phyloP scores from a whole-genome alignment of 35 echinoderm and acorn worm genomes.

The Chiridota heheva region DNA sequence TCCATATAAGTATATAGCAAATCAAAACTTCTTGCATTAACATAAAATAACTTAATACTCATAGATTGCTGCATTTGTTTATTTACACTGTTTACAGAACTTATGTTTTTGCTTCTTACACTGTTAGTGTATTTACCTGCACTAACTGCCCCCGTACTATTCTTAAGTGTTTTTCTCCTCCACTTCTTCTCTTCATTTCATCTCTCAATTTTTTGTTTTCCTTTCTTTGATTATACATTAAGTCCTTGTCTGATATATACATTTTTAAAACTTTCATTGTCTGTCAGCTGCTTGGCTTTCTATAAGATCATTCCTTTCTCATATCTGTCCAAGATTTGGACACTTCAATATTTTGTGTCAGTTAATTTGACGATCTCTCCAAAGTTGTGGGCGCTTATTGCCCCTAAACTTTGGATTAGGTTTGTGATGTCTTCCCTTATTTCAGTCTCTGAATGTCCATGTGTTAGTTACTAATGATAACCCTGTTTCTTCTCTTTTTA shows the following conservation, averaged over 20 bases:
- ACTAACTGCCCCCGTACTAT: slow-evolving; percentile 3
- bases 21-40: too few relatives aligned
- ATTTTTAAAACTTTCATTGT: neutral
- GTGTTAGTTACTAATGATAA: neutral
- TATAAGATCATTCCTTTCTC: neutral
- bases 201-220: slow-evolving; percentile 6
- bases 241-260: slow-evolving; percentile 4
- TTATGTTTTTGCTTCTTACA: neutral
- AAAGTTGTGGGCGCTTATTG: neutral
- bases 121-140: neutral
- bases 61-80: neutral
- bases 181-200: neutral
- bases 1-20: too few relatives aligned
- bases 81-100: neutral
- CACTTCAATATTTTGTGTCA: neutral
- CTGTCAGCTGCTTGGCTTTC: neutral
- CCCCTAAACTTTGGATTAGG: neutral
- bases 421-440: neutral
- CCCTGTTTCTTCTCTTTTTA: slow-evolving; percentile 22
- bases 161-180: neutral
- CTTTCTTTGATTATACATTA: slow-evolving; percentile 9
- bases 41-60: too few relatives aligned
- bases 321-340: neutral
- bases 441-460: too few relatives aligned
- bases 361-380: neutral